Base-by-base conservation (phyloP, 2,113 vertebrate species). In the Telmatochromis sp. region DNA sequence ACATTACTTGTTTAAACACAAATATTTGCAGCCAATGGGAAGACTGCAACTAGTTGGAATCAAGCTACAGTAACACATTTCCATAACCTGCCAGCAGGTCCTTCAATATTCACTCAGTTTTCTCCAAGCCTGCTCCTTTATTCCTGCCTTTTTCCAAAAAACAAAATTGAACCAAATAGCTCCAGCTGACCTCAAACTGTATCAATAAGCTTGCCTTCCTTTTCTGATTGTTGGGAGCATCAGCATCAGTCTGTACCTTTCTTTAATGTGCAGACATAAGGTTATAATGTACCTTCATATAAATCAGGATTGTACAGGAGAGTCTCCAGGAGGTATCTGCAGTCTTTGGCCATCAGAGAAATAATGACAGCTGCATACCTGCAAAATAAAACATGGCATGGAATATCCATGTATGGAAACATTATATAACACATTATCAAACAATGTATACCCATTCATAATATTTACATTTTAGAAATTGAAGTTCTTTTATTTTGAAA, bases 281-380 rank as follows among this genome's bases (percentile, higher is more conserved):
- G 51, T 54, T 54, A 21, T 54, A 54, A 54, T 54, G n/a, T 21
- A 54, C 5, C 9, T 21, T 21, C 9, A 54, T 54, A 54, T 54
- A 54, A 54, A 54, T 54, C n/a, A 54, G 51, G 51, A 54, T 54
- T 54, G 51, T 54, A 12, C 12, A 90, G 91, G 17, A 98, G 3
- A 0, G 97, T 96, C 88, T 96, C 90, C 63, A 99, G 54, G 6
- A 99, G 96, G 63, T 97, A 99, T 17, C 93, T 95, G 89, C 97
- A 98, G 87, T 94, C 96, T 82, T 96, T 92, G 54, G 93, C 94
- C 95, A 97, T 96, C 13, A 99, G 92, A 55, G 93, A 97, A 9
- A 93, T 79, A 21, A 99, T 95, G 53, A 97, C 86, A 81, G 92
- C 94, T 31, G 86, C 93, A 84, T 99, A 84, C 31, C 86, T 88